Base-by-base conservation (phyloP, 1,140 invertebrate genomes). In the Megalopta genalis region DNA sequence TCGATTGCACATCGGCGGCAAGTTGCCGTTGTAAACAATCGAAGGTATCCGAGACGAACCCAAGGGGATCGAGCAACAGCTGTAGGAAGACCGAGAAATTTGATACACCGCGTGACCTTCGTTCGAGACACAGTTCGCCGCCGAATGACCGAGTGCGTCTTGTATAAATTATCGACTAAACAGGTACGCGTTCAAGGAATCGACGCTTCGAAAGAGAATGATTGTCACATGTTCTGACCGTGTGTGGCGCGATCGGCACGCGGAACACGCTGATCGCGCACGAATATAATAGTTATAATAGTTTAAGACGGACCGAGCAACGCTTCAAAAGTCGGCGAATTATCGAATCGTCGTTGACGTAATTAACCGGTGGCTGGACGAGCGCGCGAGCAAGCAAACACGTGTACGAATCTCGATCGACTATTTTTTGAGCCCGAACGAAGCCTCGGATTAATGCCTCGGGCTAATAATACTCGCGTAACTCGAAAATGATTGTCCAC, bases 91-190 rank as follows among this genome's bases (percentile, higher is more conserved):
- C 42, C 10, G 10, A 46, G 9, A 2, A 46, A 9, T 54, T 54
- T 54, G 49, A 21, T 21, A 54, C 16, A 21, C 10, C 3, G 21
- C 21, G 49, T 21, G 21, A 54, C 16, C 18, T 6, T 21, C 49
- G 23, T 27, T n/a, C n/a, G 12, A 27, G 21, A 65, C n/a, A 65
- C n/a, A 0, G 63, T n/a, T 68, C 54, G 66, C 23, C 67, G 77
- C 23, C 67, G 77, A 74, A 82, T 62, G 14, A 52, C 67, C 66
- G 77, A 80, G 81, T 37, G 18, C 18, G 16, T 16, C 14, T 27
- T 21, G 7, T 16, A 49, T 16, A 25, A 25, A 66, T 66, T 60
- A 69, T 37, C 9, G 10, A 12, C 25, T 57, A 65, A n/a, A 18
- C 37, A 75, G 64, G 23, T 75, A 67, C 64, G 18, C n/a, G 8